These are phyloP conservation scores for Eucidaris tribuloides DNA, from an alignment of 35 echinoderm and acorn worm species.

Conservation along the genomic window DNA sequence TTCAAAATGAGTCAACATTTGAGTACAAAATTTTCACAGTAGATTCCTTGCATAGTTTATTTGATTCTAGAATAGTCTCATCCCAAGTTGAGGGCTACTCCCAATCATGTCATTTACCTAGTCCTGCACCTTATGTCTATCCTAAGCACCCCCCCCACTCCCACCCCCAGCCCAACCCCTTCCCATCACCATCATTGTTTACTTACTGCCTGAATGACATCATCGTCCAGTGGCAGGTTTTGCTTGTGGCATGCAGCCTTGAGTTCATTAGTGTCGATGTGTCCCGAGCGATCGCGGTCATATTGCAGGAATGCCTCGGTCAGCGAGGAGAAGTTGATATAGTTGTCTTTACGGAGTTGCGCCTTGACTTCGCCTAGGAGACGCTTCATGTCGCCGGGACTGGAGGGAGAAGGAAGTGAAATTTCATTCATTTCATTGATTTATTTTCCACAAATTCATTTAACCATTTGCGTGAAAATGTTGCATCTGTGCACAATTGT, in stretches of 20 bases:
- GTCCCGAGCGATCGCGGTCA: slow-evolving; percentile 77
- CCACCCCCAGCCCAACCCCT: background rate
- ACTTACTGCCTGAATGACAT: slow-evolving; percentile 93
- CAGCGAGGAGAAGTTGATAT: slow-evolving; percentile 90
- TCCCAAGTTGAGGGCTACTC: no score
- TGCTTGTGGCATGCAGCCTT: slow-evolving; percentile 90
- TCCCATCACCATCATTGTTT: background rate
- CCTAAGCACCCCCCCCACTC: background rate
- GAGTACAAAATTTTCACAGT: background rate
- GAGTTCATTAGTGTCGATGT: slow-evolving; percentile 71
- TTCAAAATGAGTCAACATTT: background rate
- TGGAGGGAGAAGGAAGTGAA: slow-evolving; percentile 11
- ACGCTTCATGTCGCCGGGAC: slow-evolving; percentile 71
- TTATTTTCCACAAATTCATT: background rate
- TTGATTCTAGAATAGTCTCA: no score
- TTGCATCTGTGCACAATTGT: no score
- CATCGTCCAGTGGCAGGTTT: slow-evolving; percentile 96
- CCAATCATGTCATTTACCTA: background rate
- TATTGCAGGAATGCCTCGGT: slow-evolving; percentile 90
- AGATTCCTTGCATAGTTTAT: no score
- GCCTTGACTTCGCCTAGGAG: slow-evolving; percentile 74
- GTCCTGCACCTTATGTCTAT: background rate
- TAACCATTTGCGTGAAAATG: no score
- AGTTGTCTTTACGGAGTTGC: slow-evolving; percentile 88
- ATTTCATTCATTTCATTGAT: background rate